Conservation (phyloP, 1,140 invertebrate species). For the Musca vetustissima region DNA sequence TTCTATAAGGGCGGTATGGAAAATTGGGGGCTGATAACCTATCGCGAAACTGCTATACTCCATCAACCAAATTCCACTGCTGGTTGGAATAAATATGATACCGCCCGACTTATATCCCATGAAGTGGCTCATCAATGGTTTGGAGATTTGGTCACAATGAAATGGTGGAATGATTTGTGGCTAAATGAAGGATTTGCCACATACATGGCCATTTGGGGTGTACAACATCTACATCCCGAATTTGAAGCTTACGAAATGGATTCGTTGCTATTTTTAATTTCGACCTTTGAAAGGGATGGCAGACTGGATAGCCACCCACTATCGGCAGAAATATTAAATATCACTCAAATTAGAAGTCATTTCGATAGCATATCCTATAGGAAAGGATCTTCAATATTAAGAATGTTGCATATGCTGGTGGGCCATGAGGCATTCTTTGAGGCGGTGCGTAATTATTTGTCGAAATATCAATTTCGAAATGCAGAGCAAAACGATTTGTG, state of each 20-base stretch:
- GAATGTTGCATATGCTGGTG: constrained; percentile 88
- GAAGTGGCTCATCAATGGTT: constrained; percentile 84
- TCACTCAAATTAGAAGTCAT: constrained; percentile 81
- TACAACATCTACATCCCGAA: constrained; percentile 62
- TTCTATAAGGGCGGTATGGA: constrained; percentile 75
- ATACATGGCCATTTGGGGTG: constrained; percentile 66
- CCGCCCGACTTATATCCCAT: constrained; percentile 71
- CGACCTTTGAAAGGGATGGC: constrained; percentile 61
- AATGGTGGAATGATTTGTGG: constrained; percentile 85
- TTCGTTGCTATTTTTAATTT: constrained; percentile 60
- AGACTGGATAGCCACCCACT: constrained; percentile 66
- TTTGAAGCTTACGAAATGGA: constrained; percentile 69
- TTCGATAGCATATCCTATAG: constrained; percentile 88
- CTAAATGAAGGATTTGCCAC: constrained; percentile 87
- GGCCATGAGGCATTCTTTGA: constrained; percentile 71
- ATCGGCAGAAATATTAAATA: constrained; percentile 64
- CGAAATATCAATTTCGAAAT: constrained; percentile 65
- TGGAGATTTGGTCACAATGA: constrained; percentile 73
- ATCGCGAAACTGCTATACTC: constrained; percentile 42
- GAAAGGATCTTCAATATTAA: constrained; percentile 79
- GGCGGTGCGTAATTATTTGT: constrained; percentile 69
- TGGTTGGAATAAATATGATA: constrained; percentile 59
- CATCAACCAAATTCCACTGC: constrained; percentile 58
- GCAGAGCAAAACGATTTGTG: constrained; percentile 85
- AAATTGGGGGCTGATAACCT: constrained; percentile 67